Base-by-base conservation (phyloP, 1,140 invertebrate genomes). In the Sitophilus oryzae region DNA sequence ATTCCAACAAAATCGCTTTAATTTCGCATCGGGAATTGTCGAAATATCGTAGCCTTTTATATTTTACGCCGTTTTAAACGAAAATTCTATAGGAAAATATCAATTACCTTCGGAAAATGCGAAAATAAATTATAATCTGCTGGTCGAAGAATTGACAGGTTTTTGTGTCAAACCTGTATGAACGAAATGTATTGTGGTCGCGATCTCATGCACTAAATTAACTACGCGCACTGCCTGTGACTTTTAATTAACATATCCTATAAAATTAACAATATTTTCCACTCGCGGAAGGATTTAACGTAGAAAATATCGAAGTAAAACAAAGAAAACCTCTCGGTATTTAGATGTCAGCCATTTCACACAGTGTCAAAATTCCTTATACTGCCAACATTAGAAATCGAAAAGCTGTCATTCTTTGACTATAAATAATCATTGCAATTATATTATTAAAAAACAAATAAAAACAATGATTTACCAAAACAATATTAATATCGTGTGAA, bases 361-460 rank as follows among this genome's bases (percentile, higher is more conserved):
- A 59, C 53, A 71, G 66, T 71, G 69, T 71, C 69, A 71, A 71
- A n/a, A 71, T 71, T 70, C 69, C 68, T 66, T 62, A 67, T 59
- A 51, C 55, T 69, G 54, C 69, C 69, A 71, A 69, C 67, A 18
- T 58, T n/a, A n/a, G n/a, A n/a, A n/a, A n/a, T n/a, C n/a, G n/a
- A n/a, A n/a, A n/a, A n/a, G n/a, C n/a, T n/a, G n/a, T n/a, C n/a
- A n/a, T n/a, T n/a, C n/a, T n/a, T n/a, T n/a, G n/a, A n/a, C n/a
- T n/a, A n/a, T n/a, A n/a, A n/a, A n/a, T n/a, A n/a, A n/a, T n/a
- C n/a, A n/a, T n/a, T n/a, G n/a, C n/a, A n/a, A n/a, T n/a, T n/a
- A n/a, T n/a, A n/a, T n/a, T n/a, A n/a, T n/a, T n/a, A n/a, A n/a
- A n/a, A n/a, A n/a, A n/a, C n/a, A n/a, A n/a, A n/a, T n/a, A n/a